Conservation (phyloP, 2,888 invertebrate genomes). For the Lasiommata megera region DNA sequence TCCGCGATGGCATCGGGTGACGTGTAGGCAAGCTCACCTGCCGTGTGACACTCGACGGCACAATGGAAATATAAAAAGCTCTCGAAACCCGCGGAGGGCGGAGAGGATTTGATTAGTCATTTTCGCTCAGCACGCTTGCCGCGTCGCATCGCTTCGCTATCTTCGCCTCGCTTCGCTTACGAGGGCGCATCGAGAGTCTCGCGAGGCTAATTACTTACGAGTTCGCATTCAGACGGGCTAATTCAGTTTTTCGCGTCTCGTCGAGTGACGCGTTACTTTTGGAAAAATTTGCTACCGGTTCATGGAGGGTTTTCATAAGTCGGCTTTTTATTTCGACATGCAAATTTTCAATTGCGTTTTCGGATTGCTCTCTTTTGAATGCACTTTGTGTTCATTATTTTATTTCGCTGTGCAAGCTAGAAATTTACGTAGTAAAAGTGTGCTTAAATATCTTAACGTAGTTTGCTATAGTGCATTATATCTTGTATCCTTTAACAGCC, state of each 20-base stretch:
- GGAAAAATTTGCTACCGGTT: constrained; percentile 41
- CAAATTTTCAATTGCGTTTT: constrained; percentile 31
- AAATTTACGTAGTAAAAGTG: background rate
- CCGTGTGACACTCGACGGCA: constrained; percentile 71
- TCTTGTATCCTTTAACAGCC: no score
- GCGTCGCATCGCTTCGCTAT: constrained; percentile 66
- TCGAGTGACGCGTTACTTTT: constrained; percentile 58
- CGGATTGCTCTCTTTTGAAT: constrained; percentile 29
- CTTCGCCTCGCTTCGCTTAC: constrained; percentile 75
- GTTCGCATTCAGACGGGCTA: constrained; percentile 74
- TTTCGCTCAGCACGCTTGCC: constrained; percentile 66
- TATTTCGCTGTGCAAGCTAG: constrained; percentile 9
- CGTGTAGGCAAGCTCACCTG: constrained; percentile 47
- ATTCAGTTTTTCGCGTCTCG: constrained; percentile 74
- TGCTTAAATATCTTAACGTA: background rate
- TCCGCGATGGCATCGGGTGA: constrained; percentile 25
- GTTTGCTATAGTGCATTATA: no score
- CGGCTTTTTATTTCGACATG: constrained; percentile 32
- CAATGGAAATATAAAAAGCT: constrained; percentile 77
- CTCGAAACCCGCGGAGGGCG: constrained; percentile 69
- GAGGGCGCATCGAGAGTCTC: constrained; percentile 77
- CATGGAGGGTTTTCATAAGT: constrained; percentile 30
- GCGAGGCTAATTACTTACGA: constrained; percentile 80
- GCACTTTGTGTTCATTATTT: constrained; percentile 17
- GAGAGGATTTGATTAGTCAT: constrained; percentile 81